Evolutionary conservation across 2,113 vertebrate genomes (phyloP).

Genomic region (Hassar affinis): DNA sequence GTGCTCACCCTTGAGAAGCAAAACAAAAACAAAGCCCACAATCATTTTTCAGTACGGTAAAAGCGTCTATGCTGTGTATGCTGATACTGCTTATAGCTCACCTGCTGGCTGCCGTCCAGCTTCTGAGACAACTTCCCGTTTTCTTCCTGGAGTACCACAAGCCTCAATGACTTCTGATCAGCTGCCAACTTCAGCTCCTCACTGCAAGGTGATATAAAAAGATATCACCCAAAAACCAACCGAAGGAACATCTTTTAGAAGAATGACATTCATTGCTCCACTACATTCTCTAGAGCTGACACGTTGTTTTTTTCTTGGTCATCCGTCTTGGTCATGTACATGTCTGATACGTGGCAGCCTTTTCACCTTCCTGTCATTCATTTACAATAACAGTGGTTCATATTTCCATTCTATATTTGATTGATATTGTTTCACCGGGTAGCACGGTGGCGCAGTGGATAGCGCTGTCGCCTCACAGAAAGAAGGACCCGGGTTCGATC

Average conservation of each 20-base stretch:
- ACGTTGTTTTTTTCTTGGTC: background rate
- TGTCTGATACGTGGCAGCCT: background rate
- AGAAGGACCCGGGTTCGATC: too few species aligned
- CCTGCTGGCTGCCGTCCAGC: slow-evolving; percentile 74
- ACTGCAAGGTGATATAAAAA: slow-evolving; percentile 73
- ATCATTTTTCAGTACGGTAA: background rate
- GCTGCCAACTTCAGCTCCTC: slow-evolving; percentile 87
- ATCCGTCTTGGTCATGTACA: background rate
- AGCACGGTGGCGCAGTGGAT: too few species aligned
- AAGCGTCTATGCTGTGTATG: background rate
- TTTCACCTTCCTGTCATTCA: background rate
- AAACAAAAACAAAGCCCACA: slow-evolving; percentile 44
- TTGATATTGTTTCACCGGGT: background rate
- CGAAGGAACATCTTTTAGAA: background rate
- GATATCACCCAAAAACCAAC: too few species aligned
- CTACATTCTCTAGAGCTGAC: background rate
- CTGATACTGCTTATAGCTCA: slow-evolving; percentile 66
- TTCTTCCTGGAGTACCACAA: slow-evolving; percentile 78
- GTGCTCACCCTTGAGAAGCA: slow-evolving; percentile 79
- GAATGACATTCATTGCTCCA: background rate
- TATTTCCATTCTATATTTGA: background rate
- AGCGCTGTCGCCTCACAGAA: too few species aligned
- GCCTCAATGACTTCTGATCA: slow-evolving; percentile 84
- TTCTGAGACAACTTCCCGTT: slow-evolving; percentile 79
- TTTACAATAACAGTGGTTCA: background rate